Evolutionary conservation across 2,888 invertebrate species (phyloP).

Genomic region (Proisotoma minuta): DNA sequence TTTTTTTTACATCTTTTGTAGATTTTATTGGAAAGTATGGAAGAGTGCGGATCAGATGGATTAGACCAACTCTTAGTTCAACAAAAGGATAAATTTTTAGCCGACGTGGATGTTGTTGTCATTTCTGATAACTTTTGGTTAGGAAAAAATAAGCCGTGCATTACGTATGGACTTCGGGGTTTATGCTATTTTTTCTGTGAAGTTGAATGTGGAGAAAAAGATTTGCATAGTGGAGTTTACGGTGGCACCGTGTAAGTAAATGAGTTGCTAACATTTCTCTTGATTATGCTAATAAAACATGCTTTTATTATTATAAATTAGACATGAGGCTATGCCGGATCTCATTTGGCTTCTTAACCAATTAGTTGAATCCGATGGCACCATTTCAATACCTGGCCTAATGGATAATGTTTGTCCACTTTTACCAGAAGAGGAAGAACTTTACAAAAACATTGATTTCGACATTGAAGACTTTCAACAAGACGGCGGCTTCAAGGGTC

Average conservation of each 20-base stretch:
- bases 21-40: slow-evolving; percentile 98
- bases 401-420: slow-evolving; percentile 76
- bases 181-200: slow-evolving; percentile 86
- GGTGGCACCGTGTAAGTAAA: slow-evolving; percentile 81
- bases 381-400: slow-evolving; percentile 76
- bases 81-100: slow-evolving; percentile 71
- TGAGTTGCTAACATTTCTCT: background rate
- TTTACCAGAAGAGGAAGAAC: slow-evolving; percentile 63
- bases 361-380: slow-evolving; percentile 79
- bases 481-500: slow-evolving; percentile 64
- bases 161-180: slow-evolving; percentile 93
- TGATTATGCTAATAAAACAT: background rate
- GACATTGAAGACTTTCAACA: slow-evolving; percentile 69
- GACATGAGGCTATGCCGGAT: slow-evolving; percentile 65
- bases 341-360: slow-evolving; percentile 77
- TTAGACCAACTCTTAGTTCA: slow-evolving; percentile 74
- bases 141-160: slow-evolving; percentile 91
- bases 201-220: slow-evolving; percentile 81
- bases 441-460: slow-evolving; percentile 81
- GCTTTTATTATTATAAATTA: background rate
- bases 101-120: slow-evolving; percentile 85
- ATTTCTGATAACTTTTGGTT: slow-evolving; percentile 99
- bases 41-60: slow-evolving; percentile 95
- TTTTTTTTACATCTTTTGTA: background rate
- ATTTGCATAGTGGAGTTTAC: slow-evolving; percentile 92